phyloP scores from a whole-genome alignment of 2,797 vertebrate genomes.

The Synaphobranchus kaupii region DNA sequence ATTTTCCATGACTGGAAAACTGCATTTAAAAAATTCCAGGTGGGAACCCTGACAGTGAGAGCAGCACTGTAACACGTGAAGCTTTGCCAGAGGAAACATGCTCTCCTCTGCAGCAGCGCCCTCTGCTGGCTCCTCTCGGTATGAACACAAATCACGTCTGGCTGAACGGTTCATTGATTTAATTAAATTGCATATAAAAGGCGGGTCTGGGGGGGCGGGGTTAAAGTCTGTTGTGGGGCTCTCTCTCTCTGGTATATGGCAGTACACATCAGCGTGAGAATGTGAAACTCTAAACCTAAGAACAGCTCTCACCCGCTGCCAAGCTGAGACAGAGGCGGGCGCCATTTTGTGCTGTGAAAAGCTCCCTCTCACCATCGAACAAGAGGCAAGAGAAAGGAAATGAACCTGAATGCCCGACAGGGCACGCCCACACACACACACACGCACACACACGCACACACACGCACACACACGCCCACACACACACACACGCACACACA shows the following conservation, averaged over 20 bases:
- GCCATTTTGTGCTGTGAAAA: conserved; percentile 40
- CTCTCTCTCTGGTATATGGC: neutral
- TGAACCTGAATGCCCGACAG: neutral
- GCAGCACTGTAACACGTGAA: too few species aligned
- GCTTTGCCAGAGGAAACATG: neutral
- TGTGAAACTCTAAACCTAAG: neutral
- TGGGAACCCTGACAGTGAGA: too few species aligned
- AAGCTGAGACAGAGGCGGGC: conserved; percentile 11
- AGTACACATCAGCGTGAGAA: neutral
- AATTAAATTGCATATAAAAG: neutral
- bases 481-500: neutral
- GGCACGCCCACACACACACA: neutral
- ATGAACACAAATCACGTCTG: neutral
- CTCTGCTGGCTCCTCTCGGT: neutral
- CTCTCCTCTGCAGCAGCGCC: neutral
- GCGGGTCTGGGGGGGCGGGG: conserved; percentile 27
- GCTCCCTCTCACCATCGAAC: conserved; percentile 51
- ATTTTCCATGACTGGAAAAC: too few species aligned
- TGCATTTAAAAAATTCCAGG: too few species aligned
- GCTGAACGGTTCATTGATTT: neutral
- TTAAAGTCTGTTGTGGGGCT: neutral
- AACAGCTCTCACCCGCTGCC: neutral
- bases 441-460: neutral
- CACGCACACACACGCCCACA: too few species aligned
- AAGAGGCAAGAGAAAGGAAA: neutral